phyloP scores from a whole-genome alignment of 2,113 vertebrate genomes.

The Cranoglanis bouderius region DNA sequence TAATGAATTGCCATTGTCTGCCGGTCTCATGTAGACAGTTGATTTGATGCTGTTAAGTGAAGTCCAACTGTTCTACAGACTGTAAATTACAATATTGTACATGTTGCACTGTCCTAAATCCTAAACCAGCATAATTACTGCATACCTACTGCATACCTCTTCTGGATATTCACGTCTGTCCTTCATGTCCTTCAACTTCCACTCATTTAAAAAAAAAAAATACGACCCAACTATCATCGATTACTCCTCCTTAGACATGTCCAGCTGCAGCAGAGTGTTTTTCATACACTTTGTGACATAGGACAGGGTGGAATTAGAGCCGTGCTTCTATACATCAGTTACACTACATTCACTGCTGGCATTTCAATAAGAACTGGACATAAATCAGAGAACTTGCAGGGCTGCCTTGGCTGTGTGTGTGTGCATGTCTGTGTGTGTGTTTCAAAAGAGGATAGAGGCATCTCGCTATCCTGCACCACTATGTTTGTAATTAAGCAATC shows the following conservation, averaged over 20 bases:
- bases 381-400: slow-evolving; percentile 38
- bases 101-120: slow-evolving; percentile 11
- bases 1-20: neutral
- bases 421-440: slow-evolving; percentile 20
- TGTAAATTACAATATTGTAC: neutral
- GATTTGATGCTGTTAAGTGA: neutral
- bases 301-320: slow-evolving; percentile 36
- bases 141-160: too few relatives aligned
- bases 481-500: slow-evolving; percentile 76
- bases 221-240: slow-evolving; percentile 24
- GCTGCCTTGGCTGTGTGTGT: slow-evolving; percentile 15
- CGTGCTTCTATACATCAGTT: slow-evolving; percentile 48
- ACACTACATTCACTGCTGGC: slow-evolving; percentile 30
- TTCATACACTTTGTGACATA: slow-evolving; percentile 31
- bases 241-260: slow-evolving; percentile 36
- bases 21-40: neutral
- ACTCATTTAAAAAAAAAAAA: slow-evolving; percentile 42
- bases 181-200: slow-evolving; percentile 44
- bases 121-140: too few relatives aligned
- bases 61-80: neutral
- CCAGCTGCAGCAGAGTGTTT: slow-evolving; percentile 25
- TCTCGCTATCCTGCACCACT: slow-evolving; percentile 50
- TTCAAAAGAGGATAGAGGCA: slow-evolving; percentile 51
- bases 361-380: slow-evolving; percentile 45
- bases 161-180: neutral